A percentile compares a stretch with the other conserved stretches of the same genome.
Conservation (phyloP, 2,888 invertebrate species). For the Anoplius nigerrimus region DNA sequence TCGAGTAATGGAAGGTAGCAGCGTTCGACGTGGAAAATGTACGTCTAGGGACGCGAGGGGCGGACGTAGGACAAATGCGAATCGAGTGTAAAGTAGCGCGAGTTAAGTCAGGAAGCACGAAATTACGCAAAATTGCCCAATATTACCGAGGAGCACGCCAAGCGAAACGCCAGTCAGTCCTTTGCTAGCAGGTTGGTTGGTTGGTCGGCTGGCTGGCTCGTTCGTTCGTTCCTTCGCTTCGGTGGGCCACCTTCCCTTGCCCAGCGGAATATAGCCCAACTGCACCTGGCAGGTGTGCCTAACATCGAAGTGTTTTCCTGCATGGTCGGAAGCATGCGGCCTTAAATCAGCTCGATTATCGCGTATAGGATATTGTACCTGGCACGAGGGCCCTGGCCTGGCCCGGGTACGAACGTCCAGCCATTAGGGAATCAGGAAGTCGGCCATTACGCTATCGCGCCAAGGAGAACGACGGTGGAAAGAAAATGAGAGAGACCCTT, state of each 20-base stretch:
- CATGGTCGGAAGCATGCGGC: conserved; percentile 64
- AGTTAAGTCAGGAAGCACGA: conserved; percentile 57
- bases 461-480: conserved; percentile 17
- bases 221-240: no score
- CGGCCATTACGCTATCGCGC: conserved; percentile 66
- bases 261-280: conserved; percentile 16
- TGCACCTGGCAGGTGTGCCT: conserved; percentile 62
- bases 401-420: conserved; percentile 41
- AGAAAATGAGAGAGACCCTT: conserved; percentile 23
- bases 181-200: not conserved
- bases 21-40: no score
- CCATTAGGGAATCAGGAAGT: conserved; percentile 65
- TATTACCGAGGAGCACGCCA: conserved; percentile 68
- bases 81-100: conserved; percentile 49
- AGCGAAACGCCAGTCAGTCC: no score
- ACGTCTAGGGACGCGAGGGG: not conserved
- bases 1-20: not conserved
- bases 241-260: not conserved
- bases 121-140: conserved; percentile 67
- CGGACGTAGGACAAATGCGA: conserved; percentile 30
- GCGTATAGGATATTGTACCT: conserved; percentile 63
- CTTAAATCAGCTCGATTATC: conserved; percentile 72
- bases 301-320: conserved; percentile 66
- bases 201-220: no score
- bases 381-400: conserved; percentile 38